Evolutionary conservation across 2,113 vertebrate genomes (phyloP).

Genomic region (Lepisosteus oculatus): DNA sequence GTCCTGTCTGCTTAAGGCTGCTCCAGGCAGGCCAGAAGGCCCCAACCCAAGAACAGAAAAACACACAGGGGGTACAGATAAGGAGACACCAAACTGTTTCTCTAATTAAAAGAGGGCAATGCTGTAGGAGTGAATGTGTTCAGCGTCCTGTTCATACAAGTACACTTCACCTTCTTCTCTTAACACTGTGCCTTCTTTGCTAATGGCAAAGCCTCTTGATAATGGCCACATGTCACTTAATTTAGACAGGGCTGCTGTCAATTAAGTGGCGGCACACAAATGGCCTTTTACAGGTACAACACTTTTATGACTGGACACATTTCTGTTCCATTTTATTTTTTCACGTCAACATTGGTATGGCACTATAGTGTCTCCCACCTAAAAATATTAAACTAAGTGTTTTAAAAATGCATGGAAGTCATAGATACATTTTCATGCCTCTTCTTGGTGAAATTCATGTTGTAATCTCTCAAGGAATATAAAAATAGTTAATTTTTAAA

Average conservation of each 20-base stretch:
- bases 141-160: background rate
- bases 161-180: background rate
- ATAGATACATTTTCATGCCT: no score
- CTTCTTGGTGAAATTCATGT: no score
- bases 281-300: background rate
- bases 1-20: background rate
- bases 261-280: background rate
- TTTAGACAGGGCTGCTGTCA: background rate
- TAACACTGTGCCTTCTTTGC: background rate
- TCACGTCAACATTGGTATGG: no score
- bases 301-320: background rate
- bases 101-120: conserved; percentile 6
- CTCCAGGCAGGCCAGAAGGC: background rate
- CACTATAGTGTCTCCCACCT: no score
- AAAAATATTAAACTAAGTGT: no score
- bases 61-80: background rate
- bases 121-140: background rate
- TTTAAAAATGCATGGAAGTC: no score
- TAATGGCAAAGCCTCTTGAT: background rate
- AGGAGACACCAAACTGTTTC: background rate
- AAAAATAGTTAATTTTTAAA: no score
- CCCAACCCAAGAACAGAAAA: background rate
- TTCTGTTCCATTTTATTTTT: background rate
- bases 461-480: no score
- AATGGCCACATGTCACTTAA: conserved; percentile 5